These are phyloP conservation scores for Mormyrops attenuatus DNA, from an alignment of 2,797 vertebrate genomes.

Conservation along the genomic window DNA sequence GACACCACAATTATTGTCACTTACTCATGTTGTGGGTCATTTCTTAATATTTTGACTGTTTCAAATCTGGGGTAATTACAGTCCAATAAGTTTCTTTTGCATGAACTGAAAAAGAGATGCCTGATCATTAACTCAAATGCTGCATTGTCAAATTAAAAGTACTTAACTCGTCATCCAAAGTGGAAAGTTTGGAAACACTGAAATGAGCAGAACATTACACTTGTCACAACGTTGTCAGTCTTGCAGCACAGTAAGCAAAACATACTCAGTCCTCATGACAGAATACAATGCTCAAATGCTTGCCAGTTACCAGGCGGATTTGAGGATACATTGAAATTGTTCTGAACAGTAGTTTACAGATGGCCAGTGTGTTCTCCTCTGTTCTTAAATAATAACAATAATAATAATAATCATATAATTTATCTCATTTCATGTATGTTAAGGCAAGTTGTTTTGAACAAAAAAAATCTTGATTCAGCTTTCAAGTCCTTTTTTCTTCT, in stretches of 20 bases:
- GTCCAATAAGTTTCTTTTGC: conserved; percentile 51
- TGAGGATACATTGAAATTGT: conserved; percentile 21
- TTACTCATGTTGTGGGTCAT: conserved; percentile 58
- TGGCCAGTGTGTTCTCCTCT: conserved; percentile 38
- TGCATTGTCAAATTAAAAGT: conserved; percentile 68
- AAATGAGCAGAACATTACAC: conserved; percentile 49
- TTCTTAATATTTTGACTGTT: conserved; percentile 64
- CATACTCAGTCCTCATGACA: conserved; percentile 6
- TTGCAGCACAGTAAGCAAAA: conserved; percentile 21
- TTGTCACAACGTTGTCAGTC: conserved; percentile 20
- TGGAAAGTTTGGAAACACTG: conserved; percentile 50
- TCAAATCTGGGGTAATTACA: conserved; percentile 65
- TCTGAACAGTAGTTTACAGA: conserved; percentile 36
- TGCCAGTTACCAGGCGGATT: conserved; percentile 23
- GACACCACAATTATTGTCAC: conserved; percentile 39
- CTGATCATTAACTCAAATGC: conserved; percentile 43
- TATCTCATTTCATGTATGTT: conserved; percentile 61
- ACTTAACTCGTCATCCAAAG: conserved; percentile 55
- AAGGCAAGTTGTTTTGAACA: conserved; percentile 46
- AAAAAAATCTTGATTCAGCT: conserved; percentile 67
- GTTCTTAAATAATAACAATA: conserved; percentile 25
- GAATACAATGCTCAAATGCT: neutral
- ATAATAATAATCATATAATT: conserved; percentile 55
- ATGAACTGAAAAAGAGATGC: conserved; percentile 53
- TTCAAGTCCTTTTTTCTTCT: conserved; percentile 6